Base-by-base conservation (phyloP, 2,797 vertebrate genomes). In the Anguilla marmorata region DNA sequence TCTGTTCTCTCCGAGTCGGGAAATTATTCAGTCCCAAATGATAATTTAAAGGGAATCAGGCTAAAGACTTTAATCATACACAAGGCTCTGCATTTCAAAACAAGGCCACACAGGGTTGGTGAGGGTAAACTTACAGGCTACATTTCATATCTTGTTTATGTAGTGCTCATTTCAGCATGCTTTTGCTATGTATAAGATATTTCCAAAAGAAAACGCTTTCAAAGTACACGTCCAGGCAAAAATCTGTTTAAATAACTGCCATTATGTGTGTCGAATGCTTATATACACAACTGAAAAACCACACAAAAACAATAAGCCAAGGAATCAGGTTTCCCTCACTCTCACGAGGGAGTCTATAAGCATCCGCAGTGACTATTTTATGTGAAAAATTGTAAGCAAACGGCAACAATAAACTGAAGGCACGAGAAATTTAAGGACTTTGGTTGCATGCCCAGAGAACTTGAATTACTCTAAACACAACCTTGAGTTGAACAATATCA, bases 1-100 rank as follows among this genome's bases (percentile, higher is more conserved):
- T 41, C 37, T 45, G 16, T 37, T 41, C 74, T 41, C 37, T 41
- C 74, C 41, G 54, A 41, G 85, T n/a, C 48, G 48, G 30, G 48
- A 33, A 86, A 45, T 86, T 24, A 80, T 41, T 56, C 60, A 54
- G 52, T 82, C 54, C 37, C 76, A 87, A 80, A 82, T 45, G 76
- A 50, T 82, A 80, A 54, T 87, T 87, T 79, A 69, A 14, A 83
- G 86, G 24, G 87, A 37, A 82, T 80, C 48, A 82, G 54, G 19
- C 86, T 45, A 80, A 86, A 88, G 86, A 54, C 85, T 30, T 33
- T 66, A 84, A 52, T 66, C 87, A 84, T 50, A 89, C 84, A 54
- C 74, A 45, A 48, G 6, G 37, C 21, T 12, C 79, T 24, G 54
- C 76, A 89, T 85, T 84, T 84, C 86, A 52, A 84, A 84, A 74